Evolutionary conservation across 2,797 vertebrate genomes (phyloP).

Genomic region (Hirundo rustica): DNA sequence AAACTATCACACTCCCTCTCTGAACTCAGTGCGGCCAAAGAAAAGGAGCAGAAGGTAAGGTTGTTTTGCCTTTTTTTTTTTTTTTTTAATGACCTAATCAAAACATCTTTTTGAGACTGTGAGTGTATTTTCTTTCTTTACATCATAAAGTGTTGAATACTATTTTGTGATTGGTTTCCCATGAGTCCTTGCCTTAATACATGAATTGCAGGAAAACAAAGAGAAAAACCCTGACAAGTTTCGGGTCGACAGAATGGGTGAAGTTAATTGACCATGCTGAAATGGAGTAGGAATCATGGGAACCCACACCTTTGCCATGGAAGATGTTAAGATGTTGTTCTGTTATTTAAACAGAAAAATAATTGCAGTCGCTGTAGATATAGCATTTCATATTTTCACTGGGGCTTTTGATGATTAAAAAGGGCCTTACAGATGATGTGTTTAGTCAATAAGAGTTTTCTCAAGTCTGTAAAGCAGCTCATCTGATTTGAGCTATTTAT

Average conservation of each 20-base stretch:
- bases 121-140: neutral
- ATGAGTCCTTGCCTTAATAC: neutral
- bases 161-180: neutral
- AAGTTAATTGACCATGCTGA: neutral
- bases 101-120: neutral
- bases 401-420: constrained; percentile 18
- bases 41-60: constrained; percentile 77
- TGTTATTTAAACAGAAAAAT: neutral
- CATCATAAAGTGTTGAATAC: neutral
- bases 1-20: constrained; percentile 88
- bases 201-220: neutral
- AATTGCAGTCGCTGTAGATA: neutral
- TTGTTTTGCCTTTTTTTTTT: neutral
- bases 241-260: neutral
- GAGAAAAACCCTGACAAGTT: neutral
- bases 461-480: neutral
- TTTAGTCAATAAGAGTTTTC: constrained; percentile 18
- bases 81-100: neutral
- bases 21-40: constrained; percentile 76
- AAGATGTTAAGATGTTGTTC: neutral
- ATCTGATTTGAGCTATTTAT: constrained; percentile 12
- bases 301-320: neutral
- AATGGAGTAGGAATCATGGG: neutral
- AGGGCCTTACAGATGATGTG: constrained; percentile 4
- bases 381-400: neutral